phyloP scores from a whole-genome alignment of 2,113 vertebrate genomes.

The Microcebus murinus region DNA sequence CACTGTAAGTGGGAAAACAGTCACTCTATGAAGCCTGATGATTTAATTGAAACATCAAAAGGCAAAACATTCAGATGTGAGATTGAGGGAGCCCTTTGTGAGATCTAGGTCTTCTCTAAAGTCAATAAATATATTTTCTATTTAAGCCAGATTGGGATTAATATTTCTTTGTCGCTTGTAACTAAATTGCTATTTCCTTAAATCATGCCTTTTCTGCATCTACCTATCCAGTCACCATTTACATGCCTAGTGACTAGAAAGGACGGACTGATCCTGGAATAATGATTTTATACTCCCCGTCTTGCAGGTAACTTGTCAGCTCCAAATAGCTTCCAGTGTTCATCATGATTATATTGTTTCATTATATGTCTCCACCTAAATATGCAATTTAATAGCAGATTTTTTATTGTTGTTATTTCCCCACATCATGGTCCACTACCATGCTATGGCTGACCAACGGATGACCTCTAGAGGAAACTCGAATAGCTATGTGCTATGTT shows the following conservation, averaged over 20 bases:
- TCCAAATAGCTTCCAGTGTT: not conserved
- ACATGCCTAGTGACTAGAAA: not conserved
- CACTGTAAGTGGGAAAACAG: not conserved
- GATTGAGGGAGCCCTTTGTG: not conserved
- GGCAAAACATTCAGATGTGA: not conserved
- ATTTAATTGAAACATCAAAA: not conserved
- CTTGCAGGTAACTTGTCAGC: not conserved
- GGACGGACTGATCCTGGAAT: not conserved
- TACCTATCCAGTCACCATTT: not conserved
- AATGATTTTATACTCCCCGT: not conserved
- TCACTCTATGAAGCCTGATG: not conserved
- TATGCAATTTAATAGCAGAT: not conserved
- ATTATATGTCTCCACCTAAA: not conserved
- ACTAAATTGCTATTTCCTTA: not conserved
- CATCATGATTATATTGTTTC: not conserved
- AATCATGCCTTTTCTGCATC: not conserved
- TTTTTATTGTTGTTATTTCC: not conserved
- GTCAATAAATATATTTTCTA: not conserved
- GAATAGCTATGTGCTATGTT: not conserved
- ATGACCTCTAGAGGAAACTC: not conserved
- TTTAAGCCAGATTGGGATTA: not conserved
- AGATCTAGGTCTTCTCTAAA: not conserved
- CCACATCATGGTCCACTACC: not conserved
- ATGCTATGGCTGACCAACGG: not conserved
- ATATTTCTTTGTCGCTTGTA: not conserved